These are phyloP conservation scores for Ardeotis arabs DNA, from an alignment of 2,113 vertebrate species.

Conservation along the genomic window DNA sequence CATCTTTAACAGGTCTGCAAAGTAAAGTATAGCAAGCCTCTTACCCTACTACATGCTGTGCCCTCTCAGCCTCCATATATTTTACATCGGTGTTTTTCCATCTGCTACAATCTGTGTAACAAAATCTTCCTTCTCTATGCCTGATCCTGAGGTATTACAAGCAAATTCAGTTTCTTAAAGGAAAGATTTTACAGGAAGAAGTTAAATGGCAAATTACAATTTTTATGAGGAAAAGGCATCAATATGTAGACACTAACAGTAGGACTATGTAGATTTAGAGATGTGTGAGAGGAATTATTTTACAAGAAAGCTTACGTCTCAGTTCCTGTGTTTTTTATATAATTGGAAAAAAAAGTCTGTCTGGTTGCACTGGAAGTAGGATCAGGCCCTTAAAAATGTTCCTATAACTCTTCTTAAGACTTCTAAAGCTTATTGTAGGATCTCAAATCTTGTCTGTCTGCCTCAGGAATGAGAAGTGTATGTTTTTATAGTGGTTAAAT, in stretches of 20 bases:
- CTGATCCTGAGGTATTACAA: background rate
- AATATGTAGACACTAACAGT: background rate
- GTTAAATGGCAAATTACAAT: background rate
- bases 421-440: background rate
- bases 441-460: slow-evolving; percentile 40
- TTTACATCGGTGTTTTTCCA: background rate
- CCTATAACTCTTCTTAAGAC: slow-evolving; percentile 47
- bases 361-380: background rate
- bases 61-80: background rate
- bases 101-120: background rate
- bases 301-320: background rate
- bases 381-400: background rate
- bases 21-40: background rate
- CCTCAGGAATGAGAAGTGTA: slow-evolving; percentile 29
- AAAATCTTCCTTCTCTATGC: background rate
- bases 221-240: background rate
- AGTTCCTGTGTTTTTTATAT: background rate
- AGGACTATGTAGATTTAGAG: background rate
- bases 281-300: background rate
- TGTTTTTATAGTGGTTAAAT: slow-evolving; percentile 51
- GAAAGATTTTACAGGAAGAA: background rate
- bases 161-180: background rate
- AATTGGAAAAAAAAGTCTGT: background rate
- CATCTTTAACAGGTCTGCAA: background rate
- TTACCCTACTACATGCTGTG: background rate